phyloP scores from a whole-genome alignment of 2,113 vertebrate genomes.

The Pluvianellus socialis region DNA sequence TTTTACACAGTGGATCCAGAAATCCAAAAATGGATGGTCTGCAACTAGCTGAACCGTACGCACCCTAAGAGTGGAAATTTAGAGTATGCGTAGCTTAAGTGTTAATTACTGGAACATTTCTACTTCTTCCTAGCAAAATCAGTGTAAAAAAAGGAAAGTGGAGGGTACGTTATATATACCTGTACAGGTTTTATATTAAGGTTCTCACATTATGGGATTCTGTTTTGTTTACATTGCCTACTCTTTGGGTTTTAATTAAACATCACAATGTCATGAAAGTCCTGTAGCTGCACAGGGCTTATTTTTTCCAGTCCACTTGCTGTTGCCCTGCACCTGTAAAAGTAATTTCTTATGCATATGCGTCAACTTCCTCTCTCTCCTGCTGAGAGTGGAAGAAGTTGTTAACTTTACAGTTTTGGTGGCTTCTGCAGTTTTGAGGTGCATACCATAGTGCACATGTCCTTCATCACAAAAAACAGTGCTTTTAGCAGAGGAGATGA shows the following conservation, averaged over 20 bases:
- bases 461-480: not conserved
- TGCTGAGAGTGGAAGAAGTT: not conserved
- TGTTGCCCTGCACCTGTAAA: not conserved
- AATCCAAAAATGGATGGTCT: not conserved
- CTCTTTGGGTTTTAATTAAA: not conserved
- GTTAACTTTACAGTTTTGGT: not conserved
- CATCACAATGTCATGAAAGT: not conserved
- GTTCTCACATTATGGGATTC: not conserved
- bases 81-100: not conserved
- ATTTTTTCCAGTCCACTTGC: not conserved
- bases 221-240: not conserved
- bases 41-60: not conserved
- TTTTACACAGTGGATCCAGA: not conserved
- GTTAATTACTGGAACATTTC: not conserved
- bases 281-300: not conserved
- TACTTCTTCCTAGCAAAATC: not conserved
- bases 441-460: not conserved
- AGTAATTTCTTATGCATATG: not conserved
- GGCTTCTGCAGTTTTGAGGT: not conserved
- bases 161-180: not conserved
- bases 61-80: not conserved
- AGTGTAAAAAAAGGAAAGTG: not conserved
- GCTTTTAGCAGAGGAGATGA: not conserved
- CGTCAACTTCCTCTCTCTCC: not conserved
- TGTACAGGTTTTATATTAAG: not conserved